phyloP scores from a whole-genome alignment of 2,113 vertebrate species.

The Gallinago paraguaiae region DNA sequence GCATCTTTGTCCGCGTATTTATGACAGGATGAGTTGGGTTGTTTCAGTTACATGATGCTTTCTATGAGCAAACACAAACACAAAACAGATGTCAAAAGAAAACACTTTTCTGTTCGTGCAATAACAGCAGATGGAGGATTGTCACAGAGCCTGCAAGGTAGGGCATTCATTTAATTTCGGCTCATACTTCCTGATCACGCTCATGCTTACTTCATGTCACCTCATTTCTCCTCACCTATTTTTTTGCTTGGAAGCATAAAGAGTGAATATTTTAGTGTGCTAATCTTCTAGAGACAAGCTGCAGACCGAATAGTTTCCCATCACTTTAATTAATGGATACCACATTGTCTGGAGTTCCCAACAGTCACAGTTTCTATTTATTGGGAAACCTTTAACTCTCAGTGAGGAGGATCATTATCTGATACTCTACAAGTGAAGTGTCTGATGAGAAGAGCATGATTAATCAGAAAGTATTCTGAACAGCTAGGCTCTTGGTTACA shows the following conservation, averaged over 20 bases:
- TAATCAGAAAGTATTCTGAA: conserved; percentile 48
- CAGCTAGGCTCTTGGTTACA: conserved; percentile 5
- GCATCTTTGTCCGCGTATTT: not conserved
- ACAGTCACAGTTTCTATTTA: conserved; percentile 35
- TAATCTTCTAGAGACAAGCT: not conserved
- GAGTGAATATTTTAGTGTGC: not conserved
- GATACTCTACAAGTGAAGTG: conserved; percentile 16
- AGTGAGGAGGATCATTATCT: conserved; percentile 33
- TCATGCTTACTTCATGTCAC: not conserved
- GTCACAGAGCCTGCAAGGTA: not conserved
- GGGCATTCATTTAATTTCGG: not conserved
- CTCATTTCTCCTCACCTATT: not conserved
- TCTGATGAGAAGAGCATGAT: conserved; percentile 37
- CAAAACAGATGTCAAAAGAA: conserved; percentile 1
- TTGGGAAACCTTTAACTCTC: conserved; percentile 44
- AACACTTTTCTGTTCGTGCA: not conserved
- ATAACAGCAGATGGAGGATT: conserved; percentile 10
- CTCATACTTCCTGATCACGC: not conserved
- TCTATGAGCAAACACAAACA: conserved; percentile 1
- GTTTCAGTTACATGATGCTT: not conserved
- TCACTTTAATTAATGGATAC: conserved; percentile 15
- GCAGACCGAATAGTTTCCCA: not conserved
- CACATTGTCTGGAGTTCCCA: conserved; percentile 19
- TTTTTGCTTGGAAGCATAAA: not conserved
- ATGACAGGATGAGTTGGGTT: not conserved